Evolutionary conservation across 2,113 vertebrate species (phyloP).

Genomic region (Ailurus styani): DNA sequence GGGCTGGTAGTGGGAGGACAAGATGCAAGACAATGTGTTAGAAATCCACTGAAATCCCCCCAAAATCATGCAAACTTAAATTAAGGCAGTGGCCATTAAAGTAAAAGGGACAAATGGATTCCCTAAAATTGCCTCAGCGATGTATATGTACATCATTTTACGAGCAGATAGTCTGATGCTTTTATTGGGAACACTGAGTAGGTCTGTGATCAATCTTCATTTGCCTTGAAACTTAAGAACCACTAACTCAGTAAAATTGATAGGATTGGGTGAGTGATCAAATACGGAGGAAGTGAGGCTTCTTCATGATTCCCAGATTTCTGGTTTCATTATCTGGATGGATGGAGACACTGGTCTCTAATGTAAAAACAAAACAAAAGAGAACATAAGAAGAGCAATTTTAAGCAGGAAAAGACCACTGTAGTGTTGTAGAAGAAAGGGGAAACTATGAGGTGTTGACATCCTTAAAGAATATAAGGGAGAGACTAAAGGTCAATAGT

Average conservation of each 20-base stretch:
- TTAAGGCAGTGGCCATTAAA: background rate
- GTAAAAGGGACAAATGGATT: background rate
- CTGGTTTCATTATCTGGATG: background rate
- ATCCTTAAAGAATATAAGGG: background rate
- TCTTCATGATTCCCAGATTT: background rate
- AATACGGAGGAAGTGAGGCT: background rate
- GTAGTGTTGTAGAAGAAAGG: background rate
- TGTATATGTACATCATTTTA: background rate
- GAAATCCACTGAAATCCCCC: background rate
- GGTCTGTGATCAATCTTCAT: background rate
- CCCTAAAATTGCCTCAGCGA: background rate
- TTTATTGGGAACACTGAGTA: background rate
- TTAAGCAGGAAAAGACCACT: background rate
- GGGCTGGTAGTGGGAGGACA: background rate
- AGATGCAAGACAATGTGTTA: background rate
- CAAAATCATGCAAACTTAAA: background rate
- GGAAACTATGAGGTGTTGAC: background rate
- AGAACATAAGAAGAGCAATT: background rate
- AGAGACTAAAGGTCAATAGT: background rate
- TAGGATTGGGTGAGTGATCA: background rate
- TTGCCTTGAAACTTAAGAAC: background rate
- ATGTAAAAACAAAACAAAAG: background rate
- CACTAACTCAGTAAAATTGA: background rate
- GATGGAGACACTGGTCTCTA: background rate
- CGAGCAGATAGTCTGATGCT: background rate